phyloP scores from a whole-genome alignment of 2,113 vertebrate species.

The Hydrolagus affinis region DNA sequence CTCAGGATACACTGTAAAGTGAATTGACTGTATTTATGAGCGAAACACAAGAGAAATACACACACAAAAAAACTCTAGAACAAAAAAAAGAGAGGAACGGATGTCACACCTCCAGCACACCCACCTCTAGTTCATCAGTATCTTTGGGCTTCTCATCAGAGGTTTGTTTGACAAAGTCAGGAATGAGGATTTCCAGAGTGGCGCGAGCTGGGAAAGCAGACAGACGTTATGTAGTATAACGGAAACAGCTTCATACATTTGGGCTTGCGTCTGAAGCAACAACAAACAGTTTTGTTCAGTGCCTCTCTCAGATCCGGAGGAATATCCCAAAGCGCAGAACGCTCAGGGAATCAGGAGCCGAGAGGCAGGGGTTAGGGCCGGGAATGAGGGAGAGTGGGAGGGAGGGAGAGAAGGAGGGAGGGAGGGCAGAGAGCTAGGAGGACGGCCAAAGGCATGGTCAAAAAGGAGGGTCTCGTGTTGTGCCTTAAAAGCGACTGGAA shows the following conservation, averaged over 20 bases:
- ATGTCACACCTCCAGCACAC: neutral
- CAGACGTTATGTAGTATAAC: neutral
- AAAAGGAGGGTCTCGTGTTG: no score
- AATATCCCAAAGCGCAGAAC: neutral
- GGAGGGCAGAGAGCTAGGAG: no score
- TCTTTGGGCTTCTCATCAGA: constrained; percentile 92
- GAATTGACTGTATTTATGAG: no score
- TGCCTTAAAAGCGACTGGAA: no score
- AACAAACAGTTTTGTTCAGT: no score
- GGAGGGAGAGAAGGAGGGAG: neutral
- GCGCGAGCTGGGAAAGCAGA: constrained; percentile 70
- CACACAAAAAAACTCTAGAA: neutral
- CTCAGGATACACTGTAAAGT: no score
- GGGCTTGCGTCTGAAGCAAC: neutral
- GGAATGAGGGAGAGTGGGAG: neutral
- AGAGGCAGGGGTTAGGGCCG: no score
- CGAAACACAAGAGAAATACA: neutral
- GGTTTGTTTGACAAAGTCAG: constrained; percentile 97
- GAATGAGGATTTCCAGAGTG: constrained; percentile 98
- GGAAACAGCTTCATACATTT: no score
- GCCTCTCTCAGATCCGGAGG: no score
- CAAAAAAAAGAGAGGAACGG: neutral
- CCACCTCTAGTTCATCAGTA: constrained; percentile 92
- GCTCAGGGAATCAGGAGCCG: neutral
- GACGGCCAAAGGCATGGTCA: no score